Base-by-base conservation (phyloP, 2,888 invertebrate genomes). In the Opisthograptis luteolata region DNA sequence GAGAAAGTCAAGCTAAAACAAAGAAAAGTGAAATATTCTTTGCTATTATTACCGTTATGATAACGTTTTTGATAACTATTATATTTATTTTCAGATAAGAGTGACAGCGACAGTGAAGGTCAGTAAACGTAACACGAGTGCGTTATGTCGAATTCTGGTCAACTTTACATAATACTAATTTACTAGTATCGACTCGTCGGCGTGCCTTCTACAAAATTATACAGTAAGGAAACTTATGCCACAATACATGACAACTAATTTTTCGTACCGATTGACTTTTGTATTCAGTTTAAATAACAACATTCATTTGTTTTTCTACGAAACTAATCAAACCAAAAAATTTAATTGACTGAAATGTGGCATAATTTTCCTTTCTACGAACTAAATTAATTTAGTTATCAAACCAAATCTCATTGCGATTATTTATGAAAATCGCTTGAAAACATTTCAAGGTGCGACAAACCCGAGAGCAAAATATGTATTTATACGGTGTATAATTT, bases 61-160 rank as follows among this genome's bases (percentile, higher is more conserved):
- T 20, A n/a, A 22, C 1, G n/a, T 22, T 8, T 22, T 22, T n/a
- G n/a, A 1, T 22, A 3, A 32, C 12, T 10, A 39, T 34, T 36
- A 50, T 63, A 43, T 49, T 54, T 64, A 48, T 94, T 93, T 60
- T 25, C 93, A 97, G 96, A 97, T 93, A 96, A 96, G 92, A 96
- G 96, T 92, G 96, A 97, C 94, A 97, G 96, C 92, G 96, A 97
- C 92, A 97, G 96, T 91, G 96, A 97, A 92, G 96, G 96, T 91
- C 96, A 96, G 92, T 96, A 94, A 94, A 75, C 55, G 62, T 64
- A 69, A 64, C 53, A 68, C 76, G 74, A 79, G 79, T 79, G 79
- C 81, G 79, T 80, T 79, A 77, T 79, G 81, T 84, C 84, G 79
- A 83, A 88, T 90, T 90, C 90, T 90, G 90, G 90, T 90, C 90